Base-by-base conservation (phyloP, 2,113 vertebrate genomes). In the Columbina picui region DNA sequence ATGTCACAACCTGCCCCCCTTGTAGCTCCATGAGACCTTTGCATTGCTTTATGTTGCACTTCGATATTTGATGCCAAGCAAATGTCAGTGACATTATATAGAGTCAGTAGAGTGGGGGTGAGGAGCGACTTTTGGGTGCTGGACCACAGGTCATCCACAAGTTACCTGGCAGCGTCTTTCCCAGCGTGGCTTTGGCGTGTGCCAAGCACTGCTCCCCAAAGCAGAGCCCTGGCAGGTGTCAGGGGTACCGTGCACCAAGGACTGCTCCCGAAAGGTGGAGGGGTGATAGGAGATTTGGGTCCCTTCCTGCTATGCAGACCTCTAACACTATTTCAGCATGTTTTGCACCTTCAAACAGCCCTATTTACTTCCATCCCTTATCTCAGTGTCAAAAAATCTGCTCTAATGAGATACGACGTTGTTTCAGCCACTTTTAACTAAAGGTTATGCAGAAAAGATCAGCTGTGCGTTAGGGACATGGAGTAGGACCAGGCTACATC, bases 31-130 rank as follows among this genome's bases (percentile, higher is more conserved):
- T 3, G 0, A 39, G 29, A 14, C 14, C 29, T n/a, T n/a, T 52
- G 59, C 0, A 0, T 39, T 52, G 22, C 22, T 50, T 50, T 39
- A 5, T 45, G 12, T 73, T 21, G 27, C 22, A 2, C 9, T 23
- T 55, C 4, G 22, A 0, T 38, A 14, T 47, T 74, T 60, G 0
- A 0, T 9, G 29, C 7, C 6, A 6, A 65, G 23, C 23, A 55
- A 45, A 12, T 3, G 14, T 15, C n/a, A 12, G 10, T 50, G 30
- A 10, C 0, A 0, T n/a, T 43, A 4, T 23, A 30, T 53, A n/a
- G 16, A 14, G 49, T 29, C 32, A 21, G 7, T 61, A 19, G 64
- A 61, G 39, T 7, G 45, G 10, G 5, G 5, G 20, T 22, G 3
- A 3, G 32, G 38, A 68, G 49, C 0, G 2, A 30, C 7, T 17